Conservation (phyloP, 2,888 invertebrate genomes). For the Sialis lutaria region DNA sequence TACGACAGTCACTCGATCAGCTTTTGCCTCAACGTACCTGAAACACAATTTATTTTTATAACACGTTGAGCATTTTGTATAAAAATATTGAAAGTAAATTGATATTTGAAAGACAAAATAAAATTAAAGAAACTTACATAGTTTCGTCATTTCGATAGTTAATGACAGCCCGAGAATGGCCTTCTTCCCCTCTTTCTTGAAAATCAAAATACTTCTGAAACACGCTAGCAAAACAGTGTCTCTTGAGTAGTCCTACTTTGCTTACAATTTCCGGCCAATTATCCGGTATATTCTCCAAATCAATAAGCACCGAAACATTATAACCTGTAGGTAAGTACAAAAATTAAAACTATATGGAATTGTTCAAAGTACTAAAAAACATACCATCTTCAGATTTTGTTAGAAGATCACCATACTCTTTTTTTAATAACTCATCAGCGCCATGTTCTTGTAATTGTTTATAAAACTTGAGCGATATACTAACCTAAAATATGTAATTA, state of each 20-base stretch:
- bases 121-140: constrained; percentile 45
- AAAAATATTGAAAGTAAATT: neutral
- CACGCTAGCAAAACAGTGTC: constrained; percentile 98
- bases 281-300: constrained; percentile 80
- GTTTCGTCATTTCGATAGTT: constrained; percentile 98
- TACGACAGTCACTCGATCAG: constrained; percentile 96
- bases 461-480: constrained; percentile 97
- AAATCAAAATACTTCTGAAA: constrained; percentile 99
- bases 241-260: constrained; percentile 84
- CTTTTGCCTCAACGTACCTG: constrained; percentile 95
- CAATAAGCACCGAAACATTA: constrained; percentile 85
- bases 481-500: constrained; percentile 48
- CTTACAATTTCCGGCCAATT: constrained; percentile 81
- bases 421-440: constrained; percentile 87
- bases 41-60: constrained; percentile 11
- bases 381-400: constrained; percentile 75
- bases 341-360: no score
- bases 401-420: constrained; percentile 76
- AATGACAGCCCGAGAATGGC: constrained; percentile 89
- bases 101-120: no score
- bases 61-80: neutral
- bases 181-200: constrained; percentile 83
- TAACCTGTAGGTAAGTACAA: constrained; percentile 47
- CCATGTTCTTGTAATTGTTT: constrained; percentile 97
- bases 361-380: constrained; percentile 2